Base-by-base conservation (phyloP, 2,888 invertebrate genomes). In the Tenthredo mesomela region DNA sequence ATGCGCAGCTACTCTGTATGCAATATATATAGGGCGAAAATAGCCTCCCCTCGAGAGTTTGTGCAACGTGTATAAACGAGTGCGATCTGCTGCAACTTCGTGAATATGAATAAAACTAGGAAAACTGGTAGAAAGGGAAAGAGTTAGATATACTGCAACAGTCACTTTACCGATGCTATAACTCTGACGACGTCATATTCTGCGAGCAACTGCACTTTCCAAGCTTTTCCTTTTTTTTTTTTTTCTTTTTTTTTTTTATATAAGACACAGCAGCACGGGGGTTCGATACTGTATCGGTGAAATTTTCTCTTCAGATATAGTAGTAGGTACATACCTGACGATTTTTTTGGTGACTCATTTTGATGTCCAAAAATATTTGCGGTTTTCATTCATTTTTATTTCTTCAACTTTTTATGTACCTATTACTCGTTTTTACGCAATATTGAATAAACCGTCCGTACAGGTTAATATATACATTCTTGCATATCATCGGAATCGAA, bases 101-200 rank as follows among this genome's bases (percentile, higher is more conserved):
- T 73, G 43, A 21, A 73, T 67, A 33, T 18, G 47, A 33, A 70
- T 47, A 82, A 82, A 82, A 82, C 67, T 82, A 21, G 82, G 10
- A 21, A 67, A 82, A 70, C 82, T 50, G 15, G 82, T 82, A 43
- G 82, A 82, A 82, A 82, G 82, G 82, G 70, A 82, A 82, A 82
- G 82, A 82, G 61, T 77, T 54, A 1, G 40, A 33, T 33, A 37
- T 37, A 61, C 58, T 18, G 47, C 70, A 21, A n/a, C 40, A 9
- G n/a, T 33, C 37, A n/a, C n/a, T 21, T 47, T 5, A 21, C n/a
- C 75, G 75, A 75, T 43, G 47, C 25, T 37, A 37, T 37, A 70
- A 43, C 47, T 1, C 1, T 7, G 21, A 75, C 75, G 1, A 43
- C 25, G 47, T 47, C 18, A 70, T 37, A 70, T 37, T 70, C 71